Base-by-base conservation (phyloP, 2,113 vertebrate genomes). In the Picathartes gymnocephalus region DNA sequence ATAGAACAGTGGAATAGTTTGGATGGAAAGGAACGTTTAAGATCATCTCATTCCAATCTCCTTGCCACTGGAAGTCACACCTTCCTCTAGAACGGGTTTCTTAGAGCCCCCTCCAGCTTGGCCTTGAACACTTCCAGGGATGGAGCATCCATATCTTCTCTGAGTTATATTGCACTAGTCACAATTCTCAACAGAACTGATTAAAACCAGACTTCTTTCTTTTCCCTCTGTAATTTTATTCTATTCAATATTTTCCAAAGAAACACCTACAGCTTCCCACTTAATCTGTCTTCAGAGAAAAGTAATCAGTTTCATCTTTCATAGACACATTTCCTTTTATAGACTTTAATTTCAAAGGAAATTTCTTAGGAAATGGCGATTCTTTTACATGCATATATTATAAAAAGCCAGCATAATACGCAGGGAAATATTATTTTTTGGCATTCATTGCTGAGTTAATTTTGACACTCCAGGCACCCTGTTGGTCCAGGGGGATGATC, bases 381-480 rank as follows among this genome's bases (percentile, higher is more conserved):
- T 88, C 35, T 81, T 68, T 64, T 68, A 47, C 85, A 82, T 10
- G 3, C 68, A 37, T 4, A 0, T 23, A 6, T 72, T 69, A 69
- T 37, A 24, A 82, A 91, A 85, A 62, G 1, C 7, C 72, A 53
- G 24, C 9, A 4, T 37, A 60, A 90, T 37, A 69, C 37, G 35
- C 11, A 25, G 9, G 15, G 40, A 48, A 90, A 44, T 40, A 21
- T 2, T 35, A 21, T 47, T 62, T 68, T 48, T 33, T 37, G n/a
- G 11, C 51, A 39, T 74, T 74, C 5, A 16, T 37, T 15, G 0
- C 40, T 35, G 31, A 48, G 65, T 65, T 84, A 69, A 23, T 77
- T 65, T 73, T 61, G 58, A 42, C 0, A 0, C 54, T 80, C 7
- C 0, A 0, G 13, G 24, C 13, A 37, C 28, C 24, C 65, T 50